Percentiles rank a stretch among this genome's conserved stretches.
Evolutionary conservation across 2,888 invertebrate species (phyloP).

Genomic region (Lithodes maja): DNA sequence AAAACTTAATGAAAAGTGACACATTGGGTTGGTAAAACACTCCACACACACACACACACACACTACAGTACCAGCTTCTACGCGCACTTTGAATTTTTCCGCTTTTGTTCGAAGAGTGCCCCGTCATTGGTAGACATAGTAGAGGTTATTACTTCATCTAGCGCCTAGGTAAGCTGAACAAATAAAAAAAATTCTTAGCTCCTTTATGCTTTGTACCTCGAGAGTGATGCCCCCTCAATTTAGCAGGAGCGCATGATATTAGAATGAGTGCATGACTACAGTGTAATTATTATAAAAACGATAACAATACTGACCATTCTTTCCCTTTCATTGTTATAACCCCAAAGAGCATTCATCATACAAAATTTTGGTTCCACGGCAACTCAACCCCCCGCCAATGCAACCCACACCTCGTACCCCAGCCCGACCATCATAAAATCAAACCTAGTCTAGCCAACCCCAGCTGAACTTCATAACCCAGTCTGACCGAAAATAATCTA

Average conservation of each 20-base stretch:
- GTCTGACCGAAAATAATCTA: no score
- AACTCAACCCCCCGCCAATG: no score
- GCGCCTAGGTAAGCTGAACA: constrained; percentile 37
- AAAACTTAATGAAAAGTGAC: constrained; percentile 28
- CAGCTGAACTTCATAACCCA: no score
- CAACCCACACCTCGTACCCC: no score
- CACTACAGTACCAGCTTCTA: constrained; percentile 59
- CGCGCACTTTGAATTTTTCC: constrained; percentile 51
- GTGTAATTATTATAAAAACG: constrained; percentile 25
- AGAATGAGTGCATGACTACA: constrained; percentile 58
- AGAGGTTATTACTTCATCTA: constrained; percentile 45
- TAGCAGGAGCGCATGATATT: constrained; percentile 60
- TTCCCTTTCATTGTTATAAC: constrained; percentile 57
- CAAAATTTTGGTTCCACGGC: constrained; percentile 14
- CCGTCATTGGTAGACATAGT: constrained; percentile 62
- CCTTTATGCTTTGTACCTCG: constrained; percentile 62
- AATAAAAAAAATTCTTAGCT: constrained; percentile 48
- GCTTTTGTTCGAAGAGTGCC: constrained; percentile 58
- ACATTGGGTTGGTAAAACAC: constrained; percentile 61
- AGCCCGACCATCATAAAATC: no score
- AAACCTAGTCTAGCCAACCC: no score
- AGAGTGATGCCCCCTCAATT: constrained; percentile 56
- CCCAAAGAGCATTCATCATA: constrained; percentile 60
- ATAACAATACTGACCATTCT: constrained; percentile 53
- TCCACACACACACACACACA: constrained; percentile 67